Conservation (phyloP, 2,113 vertebrate species). For the Corvus moneduloides region DNA sequence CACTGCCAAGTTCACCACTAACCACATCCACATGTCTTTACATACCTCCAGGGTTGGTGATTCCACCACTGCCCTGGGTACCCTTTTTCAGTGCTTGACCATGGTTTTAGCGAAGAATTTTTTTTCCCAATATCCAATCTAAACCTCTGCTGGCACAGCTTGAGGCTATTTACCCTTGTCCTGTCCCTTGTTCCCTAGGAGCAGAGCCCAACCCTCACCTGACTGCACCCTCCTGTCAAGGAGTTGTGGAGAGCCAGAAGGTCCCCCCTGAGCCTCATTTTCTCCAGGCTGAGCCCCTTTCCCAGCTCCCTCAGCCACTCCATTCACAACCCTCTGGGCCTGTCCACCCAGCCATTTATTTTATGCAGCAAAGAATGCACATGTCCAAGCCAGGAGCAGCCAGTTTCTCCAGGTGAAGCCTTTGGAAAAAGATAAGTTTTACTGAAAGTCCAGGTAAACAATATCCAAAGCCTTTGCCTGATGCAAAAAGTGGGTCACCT, state of each 20-base stretch:
- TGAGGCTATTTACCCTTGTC: not conserved
- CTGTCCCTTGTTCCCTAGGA: not conserved
- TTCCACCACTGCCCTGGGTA: not conserved
- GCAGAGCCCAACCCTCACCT: not conserved
- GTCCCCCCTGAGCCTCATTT: not conserved
- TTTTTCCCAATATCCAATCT: not conserved
- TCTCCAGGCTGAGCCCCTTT: not conserved
- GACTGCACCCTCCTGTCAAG: not conserved
- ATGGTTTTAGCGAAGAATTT: not conserved
- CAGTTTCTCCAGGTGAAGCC: not conserved
- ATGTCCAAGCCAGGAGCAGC: not conserved
- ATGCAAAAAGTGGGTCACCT: rapidly evolving
- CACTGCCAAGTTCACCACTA: not conserved
- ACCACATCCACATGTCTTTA: rapidly evolving
- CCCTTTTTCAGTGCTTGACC: not conserved
- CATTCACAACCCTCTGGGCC: not conserved
- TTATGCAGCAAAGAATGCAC: too few relatives aligned
- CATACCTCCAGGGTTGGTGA: not conserved
- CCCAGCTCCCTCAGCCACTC: not conserved
- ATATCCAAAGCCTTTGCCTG: not conserved
- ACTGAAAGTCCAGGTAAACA: not conserved
- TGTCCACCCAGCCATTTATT: not conserved
- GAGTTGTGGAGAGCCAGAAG: not conserved
- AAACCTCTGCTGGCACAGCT: not conserved
- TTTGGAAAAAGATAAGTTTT: not conserved